A percentile compares a stretch with the other conserved stretches of the same genome.
Conservation (phyloP, 1,140 invertebrate genomes). For the Drosophila ficusphila region DNA sequence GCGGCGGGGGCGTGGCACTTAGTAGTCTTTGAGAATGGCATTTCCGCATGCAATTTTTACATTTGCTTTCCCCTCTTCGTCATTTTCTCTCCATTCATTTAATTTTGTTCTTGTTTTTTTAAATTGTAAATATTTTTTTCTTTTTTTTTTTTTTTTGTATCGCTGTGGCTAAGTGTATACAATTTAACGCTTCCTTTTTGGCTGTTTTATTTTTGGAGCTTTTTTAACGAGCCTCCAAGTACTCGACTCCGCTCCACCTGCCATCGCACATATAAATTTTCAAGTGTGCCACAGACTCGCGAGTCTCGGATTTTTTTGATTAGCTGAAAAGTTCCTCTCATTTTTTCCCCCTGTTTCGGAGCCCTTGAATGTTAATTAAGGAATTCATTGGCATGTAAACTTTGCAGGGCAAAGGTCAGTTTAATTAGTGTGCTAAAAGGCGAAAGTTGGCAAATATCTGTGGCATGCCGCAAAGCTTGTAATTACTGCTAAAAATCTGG, state of each 20-base stretch:
- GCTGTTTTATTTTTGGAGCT: background rate
- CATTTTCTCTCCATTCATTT: constrained; percentile 49
- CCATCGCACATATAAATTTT: constrained; percentile 27
- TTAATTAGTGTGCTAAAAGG: constrained; percentile 33
- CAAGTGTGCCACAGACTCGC: constrained; percentile 8
- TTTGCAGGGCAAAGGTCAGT: constrained; percentile 25
- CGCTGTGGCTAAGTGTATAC: constrained; percentile 72
- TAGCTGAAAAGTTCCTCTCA: background rate
- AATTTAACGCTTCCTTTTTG: constrained; percentile 72
- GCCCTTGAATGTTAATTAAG: constrained; percentile 47
- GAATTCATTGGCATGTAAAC: constrained; percentile 28
- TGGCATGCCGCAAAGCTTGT: background rate
- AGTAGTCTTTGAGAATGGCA: constrained; percentile 76
- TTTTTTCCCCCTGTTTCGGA: too few relatives aligned
- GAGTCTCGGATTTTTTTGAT: constrained; percentile 22
- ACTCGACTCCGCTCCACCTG: constrained; percentile 5
- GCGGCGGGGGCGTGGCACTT: constrained; percentile 53
- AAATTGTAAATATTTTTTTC: too few relatives aligned
- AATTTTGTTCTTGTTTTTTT: constrained; percentile 23
- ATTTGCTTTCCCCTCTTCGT: constrained; percentile 47
- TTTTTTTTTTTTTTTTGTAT: constrained; percentile 22
- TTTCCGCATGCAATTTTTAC: constrained; percentile 81
- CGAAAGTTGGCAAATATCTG: constrained; percentile 4
- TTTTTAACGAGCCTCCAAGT: constrained; percentile 56
- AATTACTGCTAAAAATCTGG: background rate